Evolutionary conservation across 2,113 vertebrate species (phyloP).

Genomic region (Anser cygnoides): DNA sequence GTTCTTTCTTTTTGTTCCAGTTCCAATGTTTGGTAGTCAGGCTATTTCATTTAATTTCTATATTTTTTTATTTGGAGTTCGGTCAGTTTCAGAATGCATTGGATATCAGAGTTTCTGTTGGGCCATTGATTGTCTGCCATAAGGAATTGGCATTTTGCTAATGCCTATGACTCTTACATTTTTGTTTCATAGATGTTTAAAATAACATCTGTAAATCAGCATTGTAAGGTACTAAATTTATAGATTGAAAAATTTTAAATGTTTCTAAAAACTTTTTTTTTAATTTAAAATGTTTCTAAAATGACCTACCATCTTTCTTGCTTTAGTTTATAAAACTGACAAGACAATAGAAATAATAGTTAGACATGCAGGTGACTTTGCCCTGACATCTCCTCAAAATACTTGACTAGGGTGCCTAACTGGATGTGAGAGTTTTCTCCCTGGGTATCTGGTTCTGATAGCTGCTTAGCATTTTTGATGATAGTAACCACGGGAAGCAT

Average conservation of each 20-base stretch:
- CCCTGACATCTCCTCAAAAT: not conserved
- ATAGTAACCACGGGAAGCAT: not conserved
- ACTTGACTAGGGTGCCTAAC: not conserved
- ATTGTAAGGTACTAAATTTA: not conserved
- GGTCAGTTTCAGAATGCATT: not conserved
- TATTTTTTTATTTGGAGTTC: not conserved
- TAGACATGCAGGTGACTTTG: not conserved
- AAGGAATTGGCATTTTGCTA: not conserved
- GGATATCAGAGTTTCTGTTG: not conserved
- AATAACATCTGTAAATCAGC: not conserved
- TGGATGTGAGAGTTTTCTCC: not conserved
- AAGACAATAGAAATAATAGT: not conserved
- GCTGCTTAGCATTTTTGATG: constrained; percentile 8
- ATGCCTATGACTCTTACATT: not conserved
- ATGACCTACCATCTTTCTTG: not conserved
- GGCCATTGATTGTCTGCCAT: not conserved
- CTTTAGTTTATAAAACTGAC: not conserved
- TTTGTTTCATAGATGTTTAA: not conserved
- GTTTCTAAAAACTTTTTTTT: not conserved
- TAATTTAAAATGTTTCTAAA: not conserved
- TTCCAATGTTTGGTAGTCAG: not conserved
- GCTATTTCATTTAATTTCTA: not conserved
- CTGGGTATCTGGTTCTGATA: not conserved
- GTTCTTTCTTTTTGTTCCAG: not conserved
- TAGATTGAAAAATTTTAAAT: not conserved